Evolutionary conservation across 2,888 invertebrate genomes (phyloP), one percentile per base, ranked within the genome.

Genomic region (Pheosia tremula): DNA sequence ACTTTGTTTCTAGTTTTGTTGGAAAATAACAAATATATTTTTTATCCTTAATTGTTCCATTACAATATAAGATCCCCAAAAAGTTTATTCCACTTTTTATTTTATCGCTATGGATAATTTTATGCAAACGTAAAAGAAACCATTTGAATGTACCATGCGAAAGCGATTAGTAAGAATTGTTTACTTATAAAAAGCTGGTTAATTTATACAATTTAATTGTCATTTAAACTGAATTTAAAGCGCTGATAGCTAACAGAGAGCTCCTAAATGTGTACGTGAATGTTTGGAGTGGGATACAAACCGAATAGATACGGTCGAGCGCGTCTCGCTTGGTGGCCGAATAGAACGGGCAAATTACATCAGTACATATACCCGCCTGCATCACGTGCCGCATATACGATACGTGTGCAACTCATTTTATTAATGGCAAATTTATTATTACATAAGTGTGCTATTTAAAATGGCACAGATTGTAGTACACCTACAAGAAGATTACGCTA

Each of bases 301-400:
- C 75, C 72, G 74, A 77, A 77, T 77, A 71, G 69, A 74, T 75
- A 76, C 71, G 74, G 72, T 68, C 60, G 74, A 68, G 66, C 72
- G 72, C 66, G 74, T 78, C 74, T 71, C 72, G 76, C 74, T 69
- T 71, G 71, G 67, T 74, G 72, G 72, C 69, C 73, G 78, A 80
- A 77, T 79, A 70, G 69, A 77, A 74, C 74, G 69, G 73, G 76
- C 73, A 80, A 84, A 82, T 83, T 74, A 77, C 72, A 80, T 80
- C 77, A 79, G 69, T 75, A 72, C 70, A 78, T 77, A 71, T 71
- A 43, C 9, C 43, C 43, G 9, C 5, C 47, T 59, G 65, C 71
- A 68, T 57, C 68, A 62, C 64, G 47, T 47, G 11, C n/a, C n/a
- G n/a, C n/a, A n/a, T n/a, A 9, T n/a, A 9, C n/a, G n/a, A 47